Conservation (phyloP, 2,888 invertebrate species). For the Asteroscopus sphinx region DNA sequence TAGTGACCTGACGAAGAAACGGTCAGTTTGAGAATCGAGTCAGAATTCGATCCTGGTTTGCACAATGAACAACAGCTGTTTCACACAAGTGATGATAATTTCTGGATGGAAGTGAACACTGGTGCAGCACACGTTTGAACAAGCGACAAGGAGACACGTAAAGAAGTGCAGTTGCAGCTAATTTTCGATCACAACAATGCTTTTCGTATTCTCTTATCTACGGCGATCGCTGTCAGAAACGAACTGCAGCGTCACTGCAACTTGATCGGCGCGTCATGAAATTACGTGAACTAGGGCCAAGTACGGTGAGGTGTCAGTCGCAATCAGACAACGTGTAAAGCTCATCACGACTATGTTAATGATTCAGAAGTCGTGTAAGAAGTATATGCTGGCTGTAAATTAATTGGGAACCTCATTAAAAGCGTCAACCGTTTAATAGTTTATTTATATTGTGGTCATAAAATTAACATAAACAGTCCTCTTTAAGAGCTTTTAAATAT, state of each 20-base stretch:
- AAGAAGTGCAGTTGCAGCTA: too few species aligned
- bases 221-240: too few species aligned
- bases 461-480: slow-evolving; percentile 28
- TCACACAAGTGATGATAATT: slow-evolving; percentile 33
- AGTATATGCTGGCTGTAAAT: slow-evolving; percentile 38
- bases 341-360: slow-evolving; percentile 52
- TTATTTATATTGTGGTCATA: slow-evolving; percentile 41
- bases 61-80: slow-evolving; percentile 58
- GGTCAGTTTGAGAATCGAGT: slow-evolving; percentile 63
- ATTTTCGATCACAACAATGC: too few species aligned
- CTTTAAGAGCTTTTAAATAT: slow-evolving; percentile 19
- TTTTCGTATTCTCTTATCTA: too few species aligned
- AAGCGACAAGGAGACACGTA: too few species aligned
- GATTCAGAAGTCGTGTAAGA: slow-evolving; percentile 49
- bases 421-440: slow-evolving; percentile 18
- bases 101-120: slow-evolving; percentile 30
- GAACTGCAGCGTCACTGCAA: too few species aligned
- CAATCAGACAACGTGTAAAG: slow-evolving; percentile 38
- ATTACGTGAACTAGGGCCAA: slow-evolving; percentile 43
- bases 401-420: slow-evolving; percentile 45
- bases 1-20: slow-evolving; percentile 81
- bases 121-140: slow-evolving; percentile 39
- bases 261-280: too few species aligned
- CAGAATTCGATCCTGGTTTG: slow-evolving; percentile 71
- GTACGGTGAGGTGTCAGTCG: slow-evolving; percentile 38